phyloP scores from a whole-genome alignment of 1,140 invertebrate species.

The Metaphire vulgaris region DNA sequence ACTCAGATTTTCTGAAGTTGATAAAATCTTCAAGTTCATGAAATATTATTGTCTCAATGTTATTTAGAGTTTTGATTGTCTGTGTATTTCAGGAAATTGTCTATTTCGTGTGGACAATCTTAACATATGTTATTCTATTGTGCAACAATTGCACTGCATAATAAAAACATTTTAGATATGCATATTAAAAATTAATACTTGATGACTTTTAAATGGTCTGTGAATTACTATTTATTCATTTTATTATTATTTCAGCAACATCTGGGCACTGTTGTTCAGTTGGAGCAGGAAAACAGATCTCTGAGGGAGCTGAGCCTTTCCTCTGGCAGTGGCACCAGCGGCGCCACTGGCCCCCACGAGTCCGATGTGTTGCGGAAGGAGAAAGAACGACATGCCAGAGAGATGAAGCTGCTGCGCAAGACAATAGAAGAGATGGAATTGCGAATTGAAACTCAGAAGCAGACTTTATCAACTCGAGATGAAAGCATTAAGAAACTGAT shows the following conservation, averaged over 20 bases:
- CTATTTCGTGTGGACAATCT: too few relatives aligned
- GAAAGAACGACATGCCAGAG: constrained; percentile 70
- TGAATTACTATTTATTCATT: too few relatives aligned
- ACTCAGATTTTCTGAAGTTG: too few relatives aligned
- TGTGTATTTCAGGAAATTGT: too few relatives aligned
- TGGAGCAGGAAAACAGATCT: constrained; percentile 23
- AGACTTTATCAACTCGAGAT: constrained; percentile 87
- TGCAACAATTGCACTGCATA: too few relatives aligned
- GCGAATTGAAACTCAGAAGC: constrained; percentile 94
- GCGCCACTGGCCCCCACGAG: constrained; percentile 6
- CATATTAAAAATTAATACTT: too few relatives aligned
- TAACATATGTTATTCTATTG: too few relatives aligned
- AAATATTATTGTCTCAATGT: too few relatives aligned
- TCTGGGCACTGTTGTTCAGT: constrained; percentile 3
- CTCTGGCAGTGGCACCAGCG: not conserved
- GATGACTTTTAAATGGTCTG: too few relatives aligned
- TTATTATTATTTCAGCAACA: constrained; percentile 16
- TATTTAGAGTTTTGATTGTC: too few relatives aligned
- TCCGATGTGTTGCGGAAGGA: constrained; percentile 27
- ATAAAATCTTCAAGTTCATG: too few relatives aligned
- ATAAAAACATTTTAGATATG: too few relatives aligned
- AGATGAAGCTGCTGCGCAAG: constrained; percentile 76
- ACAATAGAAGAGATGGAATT: constrained; percentile 72
- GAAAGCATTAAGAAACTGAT: constrained; percentile 97
- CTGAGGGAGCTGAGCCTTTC: constrained; percentile 18